Conservation (phyloP, 2,113 vertebrate species). For the Rhinolophus sinicus region DNA sequence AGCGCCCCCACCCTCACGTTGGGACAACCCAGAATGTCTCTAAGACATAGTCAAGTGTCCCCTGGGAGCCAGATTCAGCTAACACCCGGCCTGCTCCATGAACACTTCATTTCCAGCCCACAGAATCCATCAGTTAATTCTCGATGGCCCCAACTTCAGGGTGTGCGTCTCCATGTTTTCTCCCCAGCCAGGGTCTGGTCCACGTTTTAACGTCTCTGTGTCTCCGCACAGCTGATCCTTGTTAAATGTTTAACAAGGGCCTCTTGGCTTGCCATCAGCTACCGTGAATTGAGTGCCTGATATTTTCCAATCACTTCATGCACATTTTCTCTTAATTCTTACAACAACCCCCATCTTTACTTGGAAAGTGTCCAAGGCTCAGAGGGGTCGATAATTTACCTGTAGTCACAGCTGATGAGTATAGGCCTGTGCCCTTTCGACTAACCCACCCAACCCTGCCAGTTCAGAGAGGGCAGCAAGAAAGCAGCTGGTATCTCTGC, state of each 20-base stretch:
- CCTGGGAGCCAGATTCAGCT: background rate
- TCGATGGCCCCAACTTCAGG: background rate
- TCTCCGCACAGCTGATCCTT: background rate
- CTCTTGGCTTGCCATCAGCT: background rate
- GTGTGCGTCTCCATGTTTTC: background rate
- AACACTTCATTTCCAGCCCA: background rate
- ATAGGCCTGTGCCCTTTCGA: background rate
- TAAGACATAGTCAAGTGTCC: background rate
- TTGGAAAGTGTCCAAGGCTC: background rate
- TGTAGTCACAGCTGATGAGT: background rate
- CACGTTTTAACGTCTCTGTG: background rate
- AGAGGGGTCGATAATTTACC: background rate
- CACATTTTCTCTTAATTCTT: background rate
- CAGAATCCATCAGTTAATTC: background rate
- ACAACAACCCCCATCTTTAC: background rate
- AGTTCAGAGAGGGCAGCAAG: background rate
- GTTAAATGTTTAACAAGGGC: background rate
- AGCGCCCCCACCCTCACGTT: background rate
- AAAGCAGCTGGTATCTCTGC: background rate
- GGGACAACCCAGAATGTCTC: background rate
- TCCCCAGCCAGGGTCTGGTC: background rate
- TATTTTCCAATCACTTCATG: background rate
- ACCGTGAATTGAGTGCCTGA: background rate
- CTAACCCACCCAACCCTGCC: background rate
- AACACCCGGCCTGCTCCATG: accelerated